These are phyloP conservation scores for Nephotettix cincticeps DNA, from an alignment of 1,140 invertebrate genomes.

Conservation along the genomic window DNA sequence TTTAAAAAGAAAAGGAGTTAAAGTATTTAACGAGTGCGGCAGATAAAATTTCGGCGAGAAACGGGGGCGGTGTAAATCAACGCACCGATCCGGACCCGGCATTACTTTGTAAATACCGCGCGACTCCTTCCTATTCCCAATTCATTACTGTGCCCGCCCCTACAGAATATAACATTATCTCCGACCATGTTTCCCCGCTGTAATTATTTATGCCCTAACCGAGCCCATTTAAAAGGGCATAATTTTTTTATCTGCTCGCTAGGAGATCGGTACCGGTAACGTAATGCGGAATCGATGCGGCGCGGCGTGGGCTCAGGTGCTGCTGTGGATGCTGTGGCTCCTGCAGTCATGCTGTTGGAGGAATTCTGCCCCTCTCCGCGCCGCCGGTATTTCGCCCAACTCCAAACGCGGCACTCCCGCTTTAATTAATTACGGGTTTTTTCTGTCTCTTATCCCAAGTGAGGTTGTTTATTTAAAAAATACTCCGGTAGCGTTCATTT, in stretches of 20 bases:
- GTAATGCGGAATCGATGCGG: neutral
- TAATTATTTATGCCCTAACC: neutral
- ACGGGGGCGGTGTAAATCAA: neutral
- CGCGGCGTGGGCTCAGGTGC: neutral
- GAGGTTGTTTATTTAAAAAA: too few relatives aligned
- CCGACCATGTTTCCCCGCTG: neutral
- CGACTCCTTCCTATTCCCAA: neutral
- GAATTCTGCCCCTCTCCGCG: neutral
- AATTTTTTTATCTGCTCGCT: neutral
- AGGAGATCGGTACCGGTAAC: neutral
- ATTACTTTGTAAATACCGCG: neutral
- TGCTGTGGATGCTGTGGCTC: neutral
- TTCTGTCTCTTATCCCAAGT: too few relatives aligned
- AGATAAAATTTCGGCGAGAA: neutral
- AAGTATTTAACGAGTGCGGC: neutral
- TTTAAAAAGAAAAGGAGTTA: neutral
- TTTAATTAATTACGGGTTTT: neutral
- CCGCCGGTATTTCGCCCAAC: neutral
- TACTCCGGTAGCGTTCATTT: too few relatives aligned
- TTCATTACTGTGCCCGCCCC: neutral
- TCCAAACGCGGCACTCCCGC: neutral
- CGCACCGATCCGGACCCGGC: neutral
- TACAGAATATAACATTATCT: neutral
- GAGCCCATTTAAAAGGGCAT: neutral
- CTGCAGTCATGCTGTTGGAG: neutral